phyloP scores from a whole-genome alignment of 2,113 vertebrate genomes.

The Leucoraja erinaceus region DNA sequence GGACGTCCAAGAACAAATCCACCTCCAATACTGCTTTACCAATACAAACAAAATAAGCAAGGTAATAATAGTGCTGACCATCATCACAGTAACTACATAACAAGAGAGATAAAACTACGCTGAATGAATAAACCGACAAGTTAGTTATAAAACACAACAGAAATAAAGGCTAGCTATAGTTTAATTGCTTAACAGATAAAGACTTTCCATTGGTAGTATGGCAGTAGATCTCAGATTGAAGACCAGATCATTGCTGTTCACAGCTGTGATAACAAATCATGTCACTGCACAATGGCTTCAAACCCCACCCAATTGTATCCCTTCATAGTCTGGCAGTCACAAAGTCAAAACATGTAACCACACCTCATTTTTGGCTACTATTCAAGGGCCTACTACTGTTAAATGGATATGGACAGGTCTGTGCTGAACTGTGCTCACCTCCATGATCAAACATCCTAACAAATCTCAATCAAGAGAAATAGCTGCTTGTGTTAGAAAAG shows the following conservation, averaged over 20 bases:
- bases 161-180: background rate
- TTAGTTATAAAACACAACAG: background rate
- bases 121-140: background rate
- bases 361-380: background rate
- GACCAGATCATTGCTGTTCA: background rate
- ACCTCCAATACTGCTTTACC: background rate
- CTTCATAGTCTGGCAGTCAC: no score
- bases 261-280: background rate
- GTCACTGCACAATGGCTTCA: background rate
- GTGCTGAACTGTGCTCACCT: background rate
- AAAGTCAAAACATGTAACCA: background rate
- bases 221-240: background rate
- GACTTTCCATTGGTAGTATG: background rate
- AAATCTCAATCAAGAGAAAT: background rate
- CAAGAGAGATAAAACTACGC: background rate
- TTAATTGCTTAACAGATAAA: background rate
- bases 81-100: background rate
- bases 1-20: background rate
- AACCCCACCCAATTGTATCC: background rate
- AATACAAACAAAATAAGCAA: conserved; percentile 15
- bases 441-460: background rate
- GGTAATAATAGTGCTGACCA: background rate
- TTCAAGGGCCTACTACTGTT: background rate
- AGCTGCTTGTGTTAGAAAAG: background rate
- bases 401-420: background rate